phyloP scores from a whole-genome alignment of 23 tunicate genomes.

The Ciona savignyi region DNA sequence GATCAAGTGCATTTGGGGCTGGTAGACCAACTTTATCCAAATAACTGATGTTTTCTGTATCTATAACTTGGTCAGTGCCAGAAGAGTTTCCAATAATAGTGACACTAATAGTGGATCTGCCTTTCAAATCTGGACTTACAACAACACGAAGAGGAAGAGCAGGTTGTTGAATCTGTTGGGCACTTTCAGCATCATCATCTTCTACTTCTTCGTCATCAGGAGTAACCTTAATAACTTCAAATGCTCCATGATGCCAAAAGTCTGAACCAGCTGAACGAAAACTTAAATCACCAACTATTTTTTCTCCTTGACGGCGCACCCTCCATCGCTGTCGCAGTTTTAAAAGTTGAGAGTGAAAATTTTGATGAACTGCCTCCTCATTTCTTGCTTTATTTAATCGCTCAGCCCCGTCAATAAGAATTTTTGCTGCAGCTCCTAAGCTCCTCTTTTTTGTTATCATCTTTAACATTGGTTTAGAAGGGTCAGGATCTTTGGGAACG shows the following conservation, averaged over 20 bases:
- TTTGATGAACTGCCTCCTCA: conserved; percentile 17
- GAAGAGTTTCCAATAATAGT: conserved; percentile 5
- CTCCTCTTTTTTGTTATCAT: conserved; percentile 69
- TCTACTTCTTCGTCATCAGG: conserved; percentile 43
- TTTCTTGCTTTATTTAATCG: conserved; percentile 33
- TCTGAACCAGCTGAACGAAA: conserved; percentile 76
- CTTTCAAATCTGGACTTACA: conserved; percentile 30
- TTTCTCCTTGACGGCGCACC: conserved; percentile 62
- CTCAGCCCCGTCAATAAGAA: conserved; percentile 50
- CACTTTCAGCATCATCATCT: conserved; percentile 3
- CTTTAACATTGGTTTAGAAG: conserved; percentile 28
- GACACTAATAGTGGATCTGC: conserved; percentile 30
- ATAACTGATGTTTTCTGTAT: not conserved
- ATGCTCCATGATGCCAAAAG: conserved; percentile 60
- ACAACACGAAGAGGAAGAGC: conserved; percentile 27
- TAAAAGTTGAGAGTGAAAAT: conserved; percentile 56
- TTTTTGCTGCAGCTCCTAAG: conserved; percentile 56
- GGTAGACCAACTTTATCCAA: not conserved
- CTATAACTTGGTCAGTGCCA: not conserved
- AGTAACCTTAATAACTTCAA: conserved; percentile 81
- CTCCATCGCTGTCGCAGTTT: conserved; percentile 80
- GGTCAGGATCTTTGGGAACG: conserved; percentile 43
- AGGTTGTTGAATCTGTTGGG: not conserved
- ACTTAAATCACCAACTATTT: conserved; percentile 82
- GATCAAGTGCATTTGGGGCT: conserved; percentile 17